These are phyloP conservation scores for Pagrus major DNA, from an alignment of 2,113 vertebrate species.

Conservation along the genomic window DNA sequence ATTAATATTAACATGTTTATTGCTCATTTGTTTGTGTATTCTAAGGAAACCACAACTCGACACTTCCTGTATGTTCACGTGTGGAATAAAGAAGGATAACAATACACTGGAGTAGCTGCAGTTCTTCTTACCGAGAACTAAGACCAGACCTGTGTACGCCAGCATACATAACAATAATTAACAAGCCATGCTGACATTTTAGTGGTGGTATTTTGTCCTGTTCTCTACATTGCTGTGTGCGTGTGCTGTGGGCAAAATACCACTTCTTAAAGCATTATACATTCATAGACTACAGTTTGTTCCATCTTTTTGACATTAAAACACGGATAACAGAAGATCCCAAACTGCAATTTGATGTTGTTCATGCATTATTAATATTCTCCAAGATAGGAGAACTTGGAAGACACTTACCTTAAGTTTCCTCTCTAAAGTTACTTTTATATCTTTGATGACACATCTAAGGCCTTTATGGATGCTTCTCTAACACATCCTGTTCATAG, in stretches of 20 bases:
- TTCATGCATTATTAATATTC: slow-evolving; percentile 48
- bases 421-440: slow-evolving; percentile 21
- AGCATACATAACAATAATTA: too few relatives aligned
- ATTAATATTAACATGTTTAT: too few relatives aligned
- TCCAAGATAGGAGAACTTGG: background rate
- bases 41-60: too few relatives aligned
- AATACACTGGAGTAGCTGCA: too few relatives aligned
- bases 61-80: too few relatives aligned
- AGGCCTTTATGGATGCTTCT: background rate
- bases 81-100: too few relatives aligned
- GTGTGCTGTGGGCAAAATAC: slow-evolving; percentile 27
- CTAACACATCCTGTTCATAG: background rate
- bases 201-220: background rate
- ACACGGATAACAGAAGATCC: slow-evolving; percentile 43
- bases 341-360: slow-evolving; percentile 53
- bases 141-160: too few relatives aligned
- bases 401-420: slow-evolving; percentile 23
- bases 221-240: slow-evolving; percentile 1
- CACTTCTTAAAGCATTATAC: slow-evolving; percentile 36
- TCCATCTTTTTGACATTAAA: slow-evolving; percentile 51
- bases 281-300: slow-evolving; percentile 58
- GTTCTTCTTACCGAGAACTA: too few relatives aligned
- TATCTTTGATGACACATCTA: slow-evolving; percentile 1
- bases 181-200: slow-evolving; percentile 4
- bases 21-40: too few relatives aligned